Conservation (phyloP, 2,888 invertebrate genomes). For the Bellardia bayeri region DNA sequence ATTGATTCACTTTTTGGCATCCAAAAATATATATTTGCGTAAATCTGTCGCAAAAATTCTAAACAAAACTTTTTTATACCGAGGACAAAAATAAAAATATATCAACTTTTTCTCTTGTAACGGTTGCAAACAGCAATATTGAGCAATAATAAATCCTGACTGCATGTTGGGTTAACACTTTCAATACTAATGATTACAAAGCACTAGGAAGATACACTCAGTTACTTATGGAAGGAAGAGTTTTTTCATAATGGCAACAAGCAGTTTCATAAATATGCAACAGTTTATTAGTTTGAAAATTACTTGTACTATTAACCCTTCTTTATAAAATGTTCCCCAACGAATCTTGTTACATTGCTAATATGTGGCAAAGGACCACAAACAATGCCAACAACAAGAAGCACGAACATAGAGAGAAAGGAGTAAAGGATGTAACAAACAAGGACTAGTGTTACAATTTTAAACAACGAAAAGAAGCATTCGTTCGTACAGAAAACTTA, state of each 20-base stretch:
- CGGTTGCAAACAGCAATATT: neutral
- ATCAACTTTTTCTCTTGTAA: too few species aligned
- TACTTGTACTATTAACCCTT: neutral
- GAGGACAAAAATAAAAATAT: too few species aligned
- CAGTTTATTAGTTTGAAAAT: slow-evolving; percentile 7
- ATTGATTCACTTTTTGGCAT: too few species aligned
- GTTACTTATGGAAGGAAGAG: neutral
- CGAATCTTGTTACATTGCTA: neutral
- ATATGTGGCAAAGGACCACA: slow-evolving; percentile 9
- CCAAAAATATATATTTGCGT: too few species aligned
- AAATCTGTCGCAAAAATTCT: too few species aligned
- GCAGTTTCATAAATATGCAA: slow-evolving; percentile 24
- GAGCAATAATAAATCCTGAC: neutral
- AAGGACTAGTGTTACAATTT: slow-evolving; percentile 1
- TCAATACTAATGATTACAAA: neutral
- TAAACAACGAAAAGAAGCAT: slow-evolving; percentile 10
- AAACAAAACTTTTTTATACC: too few species aligned
- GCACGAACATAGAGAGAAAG: neutral
- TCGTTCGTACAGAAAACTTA: neutral
- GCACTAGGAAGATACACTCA: neutral
- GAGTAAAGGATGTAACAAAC: slow-evolving; percentile 2
- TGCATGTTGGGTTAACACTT: neutral
- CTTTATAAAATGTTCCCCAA: neutral
- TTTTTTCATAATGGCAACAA: neutral
- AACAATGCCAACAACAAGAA: neutral